Conservation (phyloP, 2,797 vertebrate genomes). For the Typhlichthys subterraneus region DNA sequence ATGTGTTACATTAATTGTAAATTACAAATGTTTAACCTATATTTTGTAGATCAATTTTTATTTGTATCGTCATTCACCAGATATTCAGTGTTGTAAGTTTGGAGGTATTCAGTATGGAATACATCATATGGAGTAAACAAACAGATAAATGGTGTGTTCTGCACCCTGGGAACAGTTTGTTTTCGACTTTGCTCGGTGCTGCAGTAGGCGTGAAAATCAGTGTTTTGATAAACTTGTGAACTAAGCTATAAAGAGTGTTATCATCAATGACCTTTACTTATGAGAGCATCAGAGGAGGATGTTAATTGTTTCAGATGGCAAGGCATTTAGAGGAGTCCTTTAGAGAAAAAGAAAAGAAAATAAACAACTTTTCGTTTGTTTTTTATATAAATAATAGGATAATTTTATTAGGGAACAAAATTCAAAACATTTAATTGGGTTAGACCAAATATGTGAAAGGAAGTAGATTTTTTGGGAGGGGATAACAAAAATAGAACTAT, state of each 20-base stretch:
- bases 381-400: constrained; percentile 52
- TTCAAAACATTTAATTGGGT: constrained; percentile 58
- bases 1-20: background rate
- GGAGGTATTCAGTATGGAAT: constrained; percentile 55
- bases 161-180: constrained; percentile 23
- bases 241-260: constrained; percentile 23
- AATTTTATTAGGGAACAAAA: constrained; percentile 51
- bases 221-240: background rate
- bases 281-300: constrained; percentile 71
- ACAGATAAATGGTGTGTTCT: constrained; percentile 34
- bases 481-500: background rate
- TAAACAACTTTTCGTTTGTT: constrained; percentile 60
- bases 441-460: constrained; percentile 4
- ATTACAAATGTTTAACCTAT: background rate
- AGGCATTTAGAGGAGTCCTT: constrained; percentile 42
- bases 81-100: constrained; percentile 42
- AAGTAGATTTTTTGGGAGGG: too few relatives aligned
- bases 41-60: background rate
- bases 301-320: constrained; percentile 5
- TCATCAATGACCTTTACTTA: constrained; percentile 59
- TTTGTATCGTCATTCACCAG: constrained; percentile 26
- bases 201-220: constrained; percentile 1
- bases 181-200: constrained; percentile 25
- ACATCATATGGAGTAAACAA: constrained; percentile 33
- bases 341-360: constrained; percentile 36